Evolutionary conservation across 1,140 invertebrate species (phyloP), one percentile per base, ranked within the genome.

Genomic region (Gonioctena quinquepunctata): DNA sequence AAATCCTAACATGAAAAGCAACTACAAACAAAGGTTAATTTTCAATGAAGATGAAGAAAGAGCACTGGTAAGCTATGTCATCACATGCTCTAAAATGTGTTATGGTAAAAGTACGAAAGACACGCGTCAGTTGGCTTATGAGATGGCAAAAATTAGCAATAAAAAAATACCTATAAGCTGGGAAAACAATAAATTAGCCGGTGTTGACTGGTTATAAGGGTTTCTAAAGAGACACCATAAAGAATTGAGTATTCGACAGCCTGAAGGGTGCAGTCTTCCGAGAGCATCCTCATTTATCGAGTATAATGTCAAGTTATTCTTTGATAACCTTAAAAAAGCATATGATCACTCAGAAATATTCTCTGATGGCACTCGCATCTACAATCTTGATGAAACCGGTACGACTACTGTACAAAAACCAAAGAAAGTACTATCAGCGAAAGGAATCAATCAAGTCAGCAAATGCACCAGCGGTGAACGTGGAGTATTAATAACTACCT

Each of bases 381-480:
- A 63, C 69, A 86, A 86, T 72, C 57, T 84, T 11, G 84, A 85
- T 72, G 83, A 85, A 74, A 86, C 81, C 8, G 82, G 77, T 1
- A 76, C 82, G 3, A 85, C 79, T 11, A 86, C 84, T 22, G 84
- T 85, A 7, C 82, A 85, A 73, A 82, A 81, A 56, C 75, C 83
- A 4, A 67, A 68, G 60, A 79, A 80, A 74, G 75, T 85, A 48
- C 16, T 85, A 18, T 80, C 81, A 13, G 61, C 52, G 11, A 81
- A 72, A 66, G 80, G 81, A 21, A 62, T 65, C 23, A 80, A 81
- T 73, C 77, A 76, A 71, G 71, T 85, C 11, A 77, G 80, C 52
- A 79, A 79, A 61, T 73, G 81, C 2, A 84, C 82, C 11, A 84
- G 81, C 59, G 80, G 80, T 21, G 84, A 87, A 78, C 76, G 79